Percentiles rank a stretch among this genome's conserved stretches.
Conservation (phyloP, 2,888 invertebrate species). For the Ectemnius cavifrons region DNA sequence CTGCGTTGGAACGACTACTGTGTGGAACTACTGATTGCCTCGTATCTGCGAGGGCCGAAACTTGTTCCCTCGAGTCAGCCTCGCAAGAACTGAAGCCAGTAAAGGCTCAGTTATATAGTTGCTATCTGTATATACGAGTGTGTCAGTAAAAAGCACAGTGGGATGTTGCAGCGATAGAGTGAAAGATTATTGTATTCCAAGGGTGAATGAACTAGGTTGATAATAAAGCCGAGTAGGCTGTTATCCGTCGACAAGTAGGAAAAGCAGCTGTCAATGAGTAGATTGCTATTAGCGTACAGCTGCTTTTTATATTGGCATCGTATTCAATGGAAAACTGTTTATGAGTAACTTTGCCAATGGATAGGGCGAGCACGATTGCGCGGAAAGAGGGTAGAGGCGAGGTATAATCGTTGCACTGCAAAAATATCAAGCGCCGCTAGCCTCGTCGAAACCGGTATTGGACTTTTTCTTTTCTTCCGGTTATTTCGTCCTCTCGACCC, state of each 20-base stretch:
- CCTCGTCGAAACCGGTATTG: conserved; percentile 14
- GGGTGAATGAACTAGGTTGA: conserved; percentile 1
- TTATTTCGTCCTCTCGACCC: conserved; percentile 12
- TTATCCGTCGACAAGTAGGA: background rate
- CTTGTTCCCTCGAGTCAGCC: no score
- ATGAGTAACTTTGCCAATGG: no score
- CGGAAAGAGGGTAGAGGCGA: no score
- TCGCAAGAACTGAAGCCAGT: no score
- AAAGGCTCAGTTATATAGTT: no score
- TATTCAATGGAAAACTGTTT: no score
- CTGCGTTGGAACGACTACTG: background rate
- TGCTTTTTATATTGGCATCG: no score
- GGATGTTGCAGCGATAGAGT: conserved; percentile 7
- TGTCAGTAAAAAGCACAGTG: conserved; percentile 2
- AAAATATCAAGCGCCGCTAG: conserved; percentile 9
- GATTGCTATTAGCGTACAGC: no score
- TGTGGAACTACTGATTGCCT: conserved; percentile 4
- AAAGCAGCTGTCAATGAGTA: background rate
- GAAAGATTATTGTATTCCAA: background rate
- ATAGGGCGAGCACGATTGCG: no score
- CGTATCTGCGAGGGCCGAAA: background rate
- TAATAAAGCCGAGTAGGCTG: no score
- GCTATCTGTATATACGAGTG: background rate
- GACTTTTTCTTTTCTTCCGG: conserved; percentile 16
- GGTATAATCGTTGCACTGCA: background rate